Conservation (phyloP, 2,797 vertebrate genomes). For the Sphenodon punctatus region DNA sequence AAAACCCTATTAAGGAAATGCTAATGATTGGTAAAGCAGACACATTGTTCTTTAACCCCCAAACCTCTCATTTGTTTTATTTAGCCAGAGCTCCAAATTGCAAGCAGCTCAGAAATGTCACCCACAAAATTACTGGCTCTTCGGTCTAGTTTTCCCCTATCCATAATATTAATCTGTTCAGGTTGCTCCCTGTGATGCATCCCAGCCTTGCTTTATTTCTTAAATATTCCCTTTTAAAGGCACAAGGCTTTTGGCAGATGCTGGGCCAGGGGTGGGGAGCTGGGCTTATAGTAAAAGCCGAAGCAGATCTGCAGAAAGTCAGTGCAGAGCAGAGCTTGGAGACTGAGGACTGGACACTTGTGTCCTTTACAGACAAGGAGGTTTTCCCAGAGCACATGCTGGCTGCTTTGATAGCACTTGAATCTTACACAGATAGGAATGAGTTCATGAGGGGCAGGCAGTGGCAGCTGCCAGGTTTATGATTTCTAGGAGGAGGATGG, state of each 20-base stretch:
- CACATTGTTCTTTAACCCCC: neutral
- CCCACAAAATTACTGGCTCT: neutral
- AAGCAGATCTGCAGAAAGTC: neutral
- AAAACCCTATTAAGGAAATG: neutral
- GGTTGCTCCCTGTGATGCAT: conserved; percentile 2
- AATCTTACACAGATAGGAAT: conserved; percentile 31
- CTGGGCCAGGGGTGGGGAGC: neutral
- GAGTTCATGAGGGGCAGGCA: neutral
- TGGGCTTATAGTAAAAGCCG: neutral
- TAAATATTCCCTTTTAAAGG: conserved; percentile 12
- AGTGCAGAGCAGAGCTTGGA: neutral
- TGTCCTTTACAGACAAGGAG: conserved; percentile 10
- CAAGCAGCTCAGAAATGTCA: conserved; percentile 7
- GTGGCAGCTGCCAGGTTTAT: conserved; percentile 31
- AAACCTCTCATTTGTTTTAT: neutral
- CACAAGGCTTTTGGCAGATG: neutral
- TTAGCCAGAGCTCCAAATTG: neutral
- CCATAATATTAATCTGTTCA: neutral
- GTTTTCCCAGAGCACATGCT: neutral
- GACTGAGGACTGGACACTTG: neutral
- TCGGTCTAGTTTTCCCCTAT: neutral
- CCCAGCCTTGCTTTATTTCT: neutral
- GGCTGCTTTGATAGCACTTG: conserved; percentile 9
- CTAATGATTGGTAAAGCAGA: neutral
- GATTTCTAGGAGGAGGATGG: conserved; percentile 32